phyloP scores from a whole-genome alignment of 2,113 vertebrate genomes.

The Platichthys flesus region DNA sequence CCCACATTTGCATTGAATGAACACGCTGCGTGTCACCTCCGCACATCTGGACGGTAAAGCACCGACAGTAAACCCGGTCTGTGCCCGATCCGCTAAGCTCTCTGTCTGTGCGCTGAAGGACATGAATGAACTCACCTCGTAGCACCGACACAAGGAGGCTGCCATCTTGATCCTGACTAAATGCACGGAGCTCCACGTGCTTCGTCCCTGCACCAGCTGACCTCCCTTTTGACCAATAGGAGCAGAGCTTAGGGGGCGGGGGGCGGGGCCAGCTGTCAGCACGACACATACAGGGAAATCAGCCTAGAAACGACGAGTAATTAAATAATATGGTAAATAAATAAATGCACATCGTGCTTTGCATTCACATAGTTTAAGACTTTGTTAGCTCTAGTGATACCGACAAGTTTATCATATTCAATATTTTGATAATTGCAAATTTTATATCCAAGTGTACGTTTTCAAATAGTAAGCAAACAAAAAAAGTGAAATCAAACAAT shows the following conservation, averaged over 20 bases:
- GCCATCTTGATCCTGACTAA: conserved; percentile 83
- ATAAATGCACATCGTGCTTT: no score
- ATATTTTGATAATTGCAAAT: no score
- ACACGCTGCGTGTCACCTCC: background rate
- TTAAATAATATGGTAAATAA: no score
- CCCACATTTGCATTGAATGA: background rate
- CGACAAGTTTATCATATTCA: no score
- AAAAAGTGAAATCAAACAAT: no score
- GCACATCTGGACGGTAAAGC: background rate
- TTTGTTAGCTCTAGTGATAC: no score
- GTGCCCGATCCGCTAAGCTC: accelerated
- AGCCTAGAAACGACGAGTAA: no score
- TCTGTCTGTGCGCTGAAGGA: background rate
- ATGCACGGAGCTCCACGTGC: conserved; percentile 54
- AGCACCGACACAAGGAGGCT: conserved; percentile 84
- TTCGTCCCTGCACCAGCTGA: conserved; percentile 59
- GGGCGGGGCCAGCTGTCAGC: conserved; percentile 50
- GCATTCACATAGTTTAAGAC: no score
- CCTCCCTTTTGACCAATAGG: conserved; percentile 65
- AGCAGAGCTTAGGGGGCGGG: background rate
- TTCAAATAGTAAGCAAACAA: no score
- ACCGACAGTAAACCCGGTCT: accelerated
- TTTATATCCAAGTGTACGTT: no score
- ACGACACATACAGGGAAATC: no score
- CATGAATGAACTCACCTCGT: conserved; percentile 80